Percentiles rank a stretch among this genome's conserved stretches.
These are phyloP conservation scores for Smittia sp. DNA, from an alignment of 2,888 invertebrate species.

Conservation along the genomic window DNA sequence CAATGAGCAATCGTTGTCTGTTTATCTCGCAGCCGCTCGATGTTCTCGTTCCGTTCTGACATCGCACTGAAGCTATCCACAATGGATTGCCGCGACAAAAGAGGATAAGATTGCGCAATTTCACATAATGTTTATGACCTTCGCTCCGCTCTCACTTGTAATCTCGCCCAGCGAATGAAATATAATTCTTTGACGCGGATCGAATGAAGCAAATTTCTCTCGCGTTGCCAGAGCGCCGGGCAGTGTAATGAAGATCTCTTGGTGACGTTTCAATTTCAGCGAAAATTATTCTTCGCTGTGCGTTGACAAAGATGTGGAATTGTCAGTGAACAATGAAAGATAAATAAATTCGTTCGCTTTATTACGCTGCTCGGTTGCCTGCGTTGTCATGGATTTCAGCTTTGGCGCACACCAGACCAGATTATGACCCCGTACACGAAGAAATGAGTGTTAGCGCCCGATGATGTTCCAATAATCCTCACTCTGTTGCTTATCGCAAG, in stretches of 20 bases:
- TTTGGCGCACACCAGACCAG: not conserved
- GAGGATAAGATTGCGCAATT: not conserved
- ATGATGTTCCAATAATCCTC: conserved; percentile 1
- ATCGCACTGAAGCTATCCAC: not conserved
- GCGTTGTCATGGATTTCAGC: not conserved
- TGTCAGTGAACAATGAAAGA: conserved; percentile 28
- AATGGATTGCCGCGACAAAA: conserved; percentile 16
- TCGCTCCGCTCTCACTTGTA: not conserved
- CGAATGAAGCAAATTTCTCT: conserved; percentile 22
- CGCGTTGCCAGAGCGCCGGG: not conserved
- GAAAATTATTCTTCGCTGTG: not conserved
- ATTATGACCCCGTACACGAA: not conserved
- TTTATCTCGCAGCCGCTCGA: not conserved
- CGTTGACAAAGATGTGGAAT: conserved; percentile 17
- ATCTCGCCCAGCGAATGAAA: not conserved
- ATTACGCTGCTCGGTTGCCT: conserved; percentile 3
- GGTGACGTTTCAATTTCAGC: conserved; percentile 24
- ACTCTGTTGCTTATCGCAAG: conserved; percentile 19
- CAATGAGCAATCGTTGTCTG: not conserved
- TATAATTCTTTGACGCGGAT: conserved; percentile 20
- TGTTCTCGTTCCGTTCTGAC: not conserved
- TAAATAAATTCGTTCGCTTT: conserved; percentile 38
- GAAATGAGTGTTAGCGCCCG: not conserved
- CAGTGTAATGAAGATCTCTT: conserved; percentile 22
- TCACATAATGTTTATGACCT: not conserved